These are phyloP conservation scores for Hartigia nigra DNA, from an alignment of 2,888 invertebrate genomes.

Conservation along the genomic window DNA sequence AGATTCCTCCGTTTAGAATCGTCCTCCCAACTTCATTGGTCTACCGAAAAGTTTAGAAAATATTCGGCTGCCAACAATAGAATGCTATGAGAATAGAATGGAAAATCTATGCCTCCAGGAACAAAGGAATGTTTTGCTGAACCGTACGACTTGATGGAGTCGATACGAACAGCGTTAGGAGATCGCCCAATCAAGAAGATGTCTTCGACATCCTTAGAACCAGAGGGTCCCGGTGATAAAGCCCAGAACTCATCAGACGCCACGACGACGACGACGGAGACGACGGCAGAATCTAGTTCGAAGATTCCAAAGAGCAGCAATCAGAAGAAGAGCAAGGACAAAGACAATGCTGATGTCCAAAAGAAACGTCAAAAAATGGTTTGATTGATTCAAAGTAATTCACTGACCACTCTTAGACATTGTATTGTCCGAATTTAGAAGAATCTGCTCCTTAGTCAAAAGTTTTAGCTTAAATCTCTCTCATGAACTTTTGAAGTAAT, in stretches of 20 bases:
- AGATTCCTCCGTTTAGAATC: conserved; percentile 20
- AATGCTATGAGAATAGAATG: background rate
- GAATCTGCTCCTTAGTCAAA: background rate
- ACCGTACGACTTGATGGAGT: conserved; percentile 71
- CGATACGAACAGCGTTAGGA: conserved; percentile 72
- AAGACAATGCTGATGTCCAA: conserved; percentile 46
- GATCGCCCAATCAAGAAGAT: conserved; percentile 50
- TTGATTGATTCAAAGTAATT: conserved; percentile 30
- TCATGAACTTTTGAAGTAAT: background rate
- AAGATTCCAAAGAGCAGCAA: background rate
- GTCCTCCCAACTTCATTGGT: background rate
- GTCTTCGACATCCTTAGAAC: background rate
- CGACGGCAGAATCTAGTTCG: background rate
- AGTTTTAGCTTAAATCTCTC: background rate
- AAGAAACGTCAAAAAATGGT: conserved; percentile 63
- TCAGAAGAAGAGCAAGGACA: conserved; percentile 30
- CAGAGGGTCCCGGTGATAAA: conserved; percentile 42
- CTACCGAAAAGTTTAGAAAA: background rate
- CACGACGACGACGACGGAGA: background rate
- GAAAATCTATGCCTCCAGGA: conserved; percentile 67
- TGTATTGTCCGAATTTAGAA: background rate
- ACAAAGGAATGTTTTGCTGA: conserved; percentile 73
- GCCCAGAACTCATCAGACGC: conserved; percentile 22
- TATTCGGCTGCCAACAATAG: background rate
- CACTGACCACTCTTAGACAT: background rate